Evolutionary conservation across 2,888 invertebrate genomes (phyloP).

Genomic region (Slavum lentiscoides): DNA sequence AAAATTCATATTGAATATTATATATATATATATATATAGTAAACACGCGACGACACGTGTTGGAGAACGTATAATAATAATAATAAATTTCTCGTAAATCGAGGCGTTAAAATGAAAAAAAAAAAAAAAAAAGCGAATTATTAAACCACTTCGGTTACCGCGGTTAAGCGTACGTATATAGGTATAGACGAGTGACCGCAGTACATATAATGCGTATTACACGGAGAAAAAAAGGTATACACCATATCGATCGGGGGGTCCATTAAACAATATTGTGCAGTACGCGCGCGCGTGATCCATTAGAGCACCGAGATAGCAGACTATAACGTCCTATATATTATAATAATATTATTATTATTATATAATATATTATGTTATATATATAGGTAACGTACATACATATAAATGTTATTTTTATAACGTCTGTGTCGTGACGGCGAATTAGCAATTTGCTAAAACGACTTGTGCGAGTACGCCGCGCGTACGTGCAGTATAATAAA

Average conservation of each 20-base stretch:
- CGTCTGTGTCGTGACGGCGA: not conserved
- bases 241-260: conserved; percentile 8
- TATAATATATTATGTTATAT: no score
- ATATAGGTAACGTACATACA: no score
- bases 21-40: no score
- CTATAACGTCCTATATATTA: no score
- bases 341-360: no score
- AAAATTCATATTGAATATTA: no score
- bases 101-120: not conserved
- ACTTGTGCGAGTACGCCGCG: not conserved
- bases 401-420: no score
- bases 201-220: no score
- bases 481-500: no score
- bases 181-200: not conserved
- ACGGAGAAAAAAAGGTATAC: not conserved
- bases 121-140: not conserved
- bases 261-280: not conserved
- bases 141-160: not conserved
- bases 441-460: conserved; percentile 11
- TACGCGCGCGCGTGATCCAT: not conserved
- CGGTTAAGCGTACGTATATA: not conserved
- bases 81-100: not conserved
- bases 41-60: no score
- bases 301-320: not conserved
- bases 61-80: no score